Evolutionary conservation across 2,888 invertebrate species (phyloP), one percentile per base, ranked within the genome.

Genomic region (Dicranocentrus wangi): DNA sequence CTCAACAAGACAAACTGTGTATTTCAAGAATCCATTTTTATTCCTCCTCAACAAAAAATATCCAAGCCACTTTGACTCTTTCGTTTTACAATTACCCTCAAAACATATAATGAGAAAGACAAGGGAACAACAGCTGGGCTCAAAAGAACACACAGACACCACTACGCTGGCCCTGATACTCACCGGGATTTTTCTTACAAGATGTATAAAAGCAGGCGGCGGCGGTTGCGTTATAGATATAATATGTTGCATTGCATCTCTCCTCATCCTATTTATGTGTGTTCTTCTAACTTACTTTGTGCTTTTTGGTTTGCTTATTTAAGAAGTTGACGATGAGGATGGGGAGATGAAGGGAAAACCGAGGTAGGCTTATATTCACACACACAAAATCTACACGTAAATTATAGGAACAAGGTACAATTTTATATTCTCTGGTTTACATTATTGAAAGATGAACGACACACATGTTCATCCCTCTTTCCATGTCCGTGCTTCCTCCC

Each of bases 291-390:
- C 47, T 55, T n/a, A 70, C 69, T 70, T 71, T 72, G 63, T 72
- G 72, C 76, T 43, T 61, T 77, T 69, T 69, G 17, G 60, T 77
- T 77, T 77, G 69, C 69, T 77, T 77, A 69, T 77, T 77, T 76
- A 76, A 76, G 58, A 15, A 58, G 76, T 68, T 69, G 68, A 76
- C 68, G 66, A 77, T 68, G 75, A 43, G 25, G 47, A 68, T 58
- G 58, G 47, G 28, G 60, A 76, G 68, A 47, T 43, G 77, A 77
- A 69, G 77, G 63, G 68, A 61, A 53, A 66, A 60, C 7, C 51
- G 25, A 63, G 53, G 51, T 63, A 55, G 47, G n/a, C n/a, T n/a
- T n/a, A 32, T 27, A 10, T 39, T 7, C 5, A 21, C 7, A 15
- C n/a, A 10, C 25, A 39, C 5, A 42, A n/a, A 42, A 47, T 15